A percentile compares a stretch with the other conserved stretches of the same genome.
These are phyloP conservation scores for Telmatochromis brachygnathus DNA, from an alignment of 2,113 vertebrate species.

Conservation along the genomic window DNA sequence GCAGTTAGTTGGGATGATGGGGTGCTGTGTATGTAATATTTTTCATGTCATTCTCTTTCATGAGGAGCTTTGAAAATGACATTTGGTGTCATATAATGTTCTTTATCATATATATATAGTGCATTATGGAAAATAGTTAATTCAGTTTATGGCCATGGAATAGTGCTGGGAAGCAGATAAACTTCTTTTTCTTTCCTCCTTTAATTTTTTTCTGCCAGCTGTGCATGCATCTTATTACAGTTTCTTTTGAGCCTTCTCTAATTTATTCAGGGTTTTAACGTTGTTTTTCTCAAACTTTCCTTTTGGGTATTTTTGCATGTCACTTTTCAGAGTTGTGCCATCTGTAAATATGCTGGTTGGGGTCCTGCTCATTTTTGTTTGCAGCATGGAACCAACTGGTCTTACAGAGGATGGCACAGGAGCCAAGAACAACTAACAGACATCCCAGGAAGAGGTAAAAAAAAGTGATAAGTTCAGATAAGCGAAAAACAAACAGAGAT, in stretches of 20 bases:
- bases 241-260: background rate
- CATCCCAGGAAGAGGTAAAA: background rate
- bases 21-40: background rate
- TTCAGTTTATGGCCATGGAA: background rate
- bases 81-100: background rate
- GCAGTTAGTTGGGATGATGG: background rate
- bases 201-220: background rate
- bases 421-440: background rate
- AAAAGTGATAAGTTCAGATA: background rate
- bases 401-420: background rate
- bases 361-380: background rate
- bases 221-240: background rate
- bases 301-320: background rate
- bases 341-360: background rate
- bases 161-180: background rate
- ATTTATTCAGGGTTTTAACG: background rate
- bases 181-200: background rate
- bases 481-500: background rate
- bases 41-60: background rate
- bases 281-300: background rate
- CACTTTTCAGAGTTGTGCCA: background rate
- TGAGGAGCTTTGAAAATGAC: background rate
- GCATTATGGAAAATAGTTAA: background rate
- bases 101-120: background rate
- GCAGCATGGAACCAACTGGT: background rate